Conservation (phyloP, 2,888 invertebrate species). For the Cacoxenus indagator region DNA sequence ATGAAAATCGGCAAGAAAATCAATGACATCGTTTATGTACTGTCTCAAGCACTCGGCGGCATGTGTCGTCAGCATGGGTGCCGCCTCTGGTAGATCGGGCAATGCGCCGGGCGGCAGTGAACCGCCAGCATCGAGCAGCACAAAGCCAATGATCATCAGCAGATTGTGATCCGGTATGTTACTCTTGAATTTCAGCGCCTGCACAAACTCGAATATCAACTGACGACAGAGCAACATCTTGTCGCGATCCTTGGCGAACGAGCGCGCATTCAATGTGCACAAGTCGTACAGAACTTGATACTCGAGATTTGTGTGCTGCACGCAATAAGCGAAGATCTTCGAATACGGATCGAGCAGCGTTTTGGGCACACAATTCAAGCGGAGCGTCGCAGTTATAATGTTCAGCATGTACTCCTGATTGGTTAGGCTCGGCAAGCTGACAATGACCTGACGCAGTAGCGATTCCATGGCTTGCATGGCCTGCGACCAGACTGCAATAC, state of each 20-base stretch:
- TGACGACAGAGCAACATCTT: constrained; percentile 92
- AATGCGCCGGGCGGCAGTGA: constrained; percentile 83
- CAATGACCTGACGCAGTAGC: constrained; percentile 83
- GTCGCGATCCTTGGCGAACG: constrained; percentile 93
- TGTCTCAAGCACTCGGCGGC: constrained; percentile 95
- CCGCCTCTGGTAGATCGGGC: constrained; percentile 72
- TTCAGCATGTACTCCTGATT: constrained; percentile 80
- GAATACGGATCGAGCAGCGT: constrained; percentile 94
- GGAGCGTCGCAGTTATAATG: constrained; percentile 84
- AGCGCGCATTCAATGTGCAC: constrained; percentile 90
- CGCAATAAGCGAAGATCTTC: constrained; percentile 92
- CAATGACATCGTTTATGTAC: constrained; percentile 92
- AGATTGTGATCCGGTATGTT: constrained; percentile 95
- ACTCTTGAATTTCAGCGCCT: constrained; percentile 95
- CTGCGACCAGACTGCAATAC: constrained; percentile 82
- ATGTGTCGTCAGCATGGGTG: constrained; percentile 78
- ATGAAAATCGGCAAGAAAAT: constrained; percentile 96
- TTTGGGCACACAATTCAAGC: constrained; percentile 81
- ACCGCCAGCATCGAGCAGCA: constrained; percentile 93
- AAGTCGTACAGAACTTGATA: constrained; percentile 87
- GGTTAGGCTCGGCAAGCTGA: constrained; percentile 79
- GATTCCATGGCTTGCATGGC: constrained; percentile 89
- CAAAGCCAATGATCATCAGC: constrained; percentile 88
- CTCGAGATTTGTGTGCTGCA: constrained; percentile 88
- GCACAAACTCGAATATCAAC: constrained; percentile 93